Evolutionary conservation across 2,797 vertebrate species (phyloP), one percentile per base, ranked within the genome.

Genomic region (Pseudopleuronectes americanus): DNA sequence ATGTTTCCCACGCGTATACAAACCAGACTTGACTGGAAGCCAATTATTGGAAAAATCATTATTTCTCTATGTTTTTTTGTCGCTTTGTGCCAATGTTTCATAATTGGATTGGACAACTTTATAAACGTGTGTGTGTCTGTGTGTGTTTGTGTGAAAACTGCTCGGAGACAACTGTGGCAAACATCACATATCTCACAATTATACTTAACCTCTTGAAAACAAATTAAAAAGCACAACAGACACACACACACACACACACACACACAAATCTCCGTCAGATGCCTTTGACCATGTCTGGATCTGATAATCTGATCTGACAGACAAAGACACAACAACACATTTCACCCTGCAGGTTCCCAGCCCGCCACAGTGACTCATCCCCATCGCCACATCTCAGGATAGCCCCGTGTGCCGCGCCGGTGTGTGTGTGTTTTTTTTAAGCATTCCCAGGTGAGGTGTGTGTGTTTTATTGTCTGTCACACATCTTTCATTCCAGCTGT

Each of bases 371-470:
- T 86, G 80, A 87, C 53, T 90, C 84, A 87, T 67, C 58, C 1
- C 19, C 51, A 68, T 43, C 57, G 21, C 48, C 3, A 17, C 62
- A 53, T 74, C 65, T 80, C 59, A 56, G 28, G 71, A 83, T 79
- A 69, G 62, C 67, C 36, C 36, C 14, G 6, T 22, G 0, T 8
- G 0, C 19, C 17, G 49, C 28, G 22, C 36, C 21, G 8, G 1
- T 33, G 52, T 86, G 45, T 80, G 47, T 78, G 19, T 26, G 26
- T 26, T 57, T 45, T 23, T 77, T 19, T 22, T 33, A 69, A 48
- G 76, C 85, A 88, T 91, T 90, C 88, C 80, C 87, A 85, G 66
- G 64, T 81, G 75, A 84, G 84, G 84, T 77, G 88, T 89, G 89
- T 71, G 64, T 57, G 5, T 70, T 67, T 33, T 36, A 60, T n/a